A percentile compares a stretch with the other conserved stretches of the same genome.
phyloP scores from a whole-genome alignment of 2,113 vertebrate species.

The Andinoacara biseriatus region DNA sequence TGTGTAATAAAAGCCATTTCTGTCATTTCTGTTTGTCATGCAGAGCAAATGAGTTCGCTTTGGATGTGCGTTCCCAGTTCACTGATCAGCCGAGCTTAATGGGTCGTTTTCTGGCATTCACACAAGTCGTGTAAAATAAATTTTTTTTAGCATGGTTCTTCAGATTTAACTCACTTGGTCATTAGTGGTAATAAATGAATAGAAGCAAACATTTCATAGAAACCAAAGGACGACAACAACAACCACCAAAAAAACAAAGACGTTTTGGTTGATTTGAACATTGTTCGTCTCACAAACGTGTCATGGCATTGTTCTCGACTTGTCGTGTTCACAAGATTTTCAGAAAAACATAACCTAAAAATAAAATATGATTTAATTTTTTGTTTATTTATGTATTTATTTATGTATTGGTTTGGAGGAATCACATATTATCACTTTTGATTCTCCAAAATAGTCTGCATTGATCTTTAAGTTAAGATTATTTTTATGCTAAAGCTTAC shows the following conservation, averaged over 20 bases:
- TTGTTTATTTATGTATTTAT: background rate
- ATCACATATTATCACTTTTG: fast-evolving
- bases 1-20: background rate
- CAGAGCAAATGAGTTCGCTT: background rate
- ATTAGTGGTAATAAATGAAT: background rate
- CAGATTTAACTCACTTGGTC: background rate
- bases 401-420: background rate
- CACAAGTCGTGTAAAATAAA: background rate
- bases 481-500: background rate
- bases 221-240: background rate
- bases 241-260: background rate
- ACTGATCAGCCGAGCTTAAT: background rate
- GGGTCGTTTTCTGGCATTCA: fast-evolving
- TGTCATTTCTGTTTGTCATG: background rate
- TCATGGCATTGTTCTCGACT: no score
- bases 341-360: no score
- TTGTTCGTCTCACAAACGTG: no score
- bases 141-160: background rate
- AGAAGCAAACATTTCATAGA: background rate
- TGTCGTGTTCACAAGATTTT: no score
- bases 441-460: background rate
- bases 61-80: background rate
- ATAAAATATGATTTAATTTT: background rate
- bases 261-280: no score
- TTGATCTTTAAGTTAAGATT: background rate